Evolutionary conservation across 2,888 invertebrate species (phyloP), one percentile per base, ranked within the genome.

Genomic region (Drosophila borborema): DNA sequence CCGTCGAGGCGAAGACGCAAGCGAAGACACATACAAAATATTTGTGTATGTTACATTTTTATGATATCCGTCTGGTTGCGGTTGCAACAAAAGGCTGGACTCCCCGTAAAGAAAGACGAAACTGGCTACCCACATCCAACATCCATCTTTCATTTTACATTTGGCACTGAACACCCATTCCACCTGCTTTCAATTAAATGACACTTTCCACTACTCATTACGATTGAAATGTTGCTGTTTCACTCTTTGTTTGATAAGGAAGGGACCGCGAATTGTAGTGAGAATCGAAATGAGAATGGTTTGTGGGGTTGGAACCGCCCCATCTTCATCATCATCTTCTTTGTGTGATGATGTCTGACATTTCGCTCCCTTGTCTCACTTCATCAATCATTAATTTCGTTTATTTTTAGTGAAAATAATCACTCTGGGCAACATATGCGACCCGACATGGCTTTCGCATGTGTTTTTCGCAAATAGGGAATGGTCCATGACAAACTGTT

Each of bases 41-140:
- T 85, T 82, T 87, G 81, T 86, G 81, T 87, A 81, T 87, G 88
- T 86, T 85, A 88, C 88, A 83, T 83, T 88, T 86, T 86, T 86
- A 86, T 80, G 86, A 88, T 88, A 88, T 86, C 86, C 86, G 86
- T 86, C 86, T 87, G 87, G 77, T 45, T 58, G 58, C 45, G 58
- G 45, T 45, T 58, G 45, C 58, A 34, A 70, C 71, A 51, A 67
- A 69, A 73, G 74, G 67, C 72, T 62, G 74, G 68, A 59, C 45
- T 46, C 34, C 18, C 55, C 12, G 41, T 31, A 18, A 41, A 31
- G 41, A 23, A 16, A 43, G 62, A 18, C 23, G 46, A 20, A 28
- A 36, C 49, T 41, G 41, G 60, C 61, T 34, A 49, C 40, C 18
- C 60, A 49, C 40, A 48, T 48, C 59, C 59, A 40, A 6, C 40